These are phyloP conservation scores for Spheniscus humboldti DNA, from an alignment of 2,797 vertebrate genomes.

Conservation along the genomic window DNA sequence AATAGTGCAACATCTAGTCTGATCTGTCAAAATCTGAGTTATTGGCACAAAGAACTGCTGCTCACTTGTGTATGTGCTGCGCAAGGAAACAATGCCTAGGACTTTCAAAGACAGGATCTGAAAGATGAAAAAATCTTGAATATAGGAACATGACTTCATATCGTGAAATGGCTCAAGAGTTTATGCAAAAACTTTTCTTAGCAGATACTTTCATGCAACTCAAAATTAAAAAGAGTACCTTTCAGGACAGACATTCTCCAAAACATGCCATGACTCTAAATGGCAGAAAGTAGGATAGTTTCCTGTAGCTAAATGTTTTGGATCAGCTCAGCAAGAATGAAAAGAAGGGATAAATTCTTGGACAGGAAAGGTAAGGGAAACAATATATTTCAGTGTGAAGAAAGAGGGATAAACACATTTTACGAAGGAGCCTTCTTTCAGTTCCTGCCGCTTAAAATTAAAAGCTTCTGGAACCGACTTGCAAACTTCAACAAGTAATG, in stretches of 20 bases:
- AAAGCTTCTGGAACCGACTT: constrained; percentile 37
- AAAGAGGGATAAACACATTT: constrained; percentile 17
- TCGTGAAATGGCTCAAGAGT: not conserved
- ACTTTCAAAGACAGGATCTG: not conserved
- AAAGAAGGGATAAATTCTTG: constrained; percentile 38
- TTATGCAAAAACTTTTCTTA: not conserved
- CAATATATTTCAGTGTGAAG: constrained; percentile 18
- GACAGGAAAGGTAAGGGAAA: constrained; percentile 39
- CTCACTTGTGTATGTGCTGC: not conserved
- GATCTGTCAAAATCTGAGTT: not conserved
- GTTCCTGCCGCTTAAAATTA: constrained; percentile 69
- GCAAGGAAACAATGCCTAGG: not conserved
- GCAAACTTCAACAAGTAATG: constrained; percentile 23
- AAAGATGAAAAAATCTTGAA: not conserved
- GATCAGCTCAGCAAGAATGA: constrained; percentile 19
- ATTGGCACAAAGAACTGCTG: not conserved
- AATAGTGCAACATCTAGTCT: not conserved
- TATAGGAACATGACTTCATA: not conserved
- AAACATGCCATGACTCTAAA: not conserved
- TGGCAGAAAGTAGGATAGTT: not conserved
- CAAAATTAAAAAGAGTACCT: not conserved
- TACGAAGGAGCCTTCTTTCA: constrained; percentile 37
- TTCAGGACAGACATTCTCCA: not conserved
- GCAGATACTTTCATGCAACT: not conserved
- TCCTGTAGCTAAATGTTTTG: not conserved